A percentile compares a stretch with the other conserved stretches of the same genome.
Evolutionary conservation across 1,140 invertebrate species (phyloP).

Genomic region (Diorhabda sublineata): DNA sequence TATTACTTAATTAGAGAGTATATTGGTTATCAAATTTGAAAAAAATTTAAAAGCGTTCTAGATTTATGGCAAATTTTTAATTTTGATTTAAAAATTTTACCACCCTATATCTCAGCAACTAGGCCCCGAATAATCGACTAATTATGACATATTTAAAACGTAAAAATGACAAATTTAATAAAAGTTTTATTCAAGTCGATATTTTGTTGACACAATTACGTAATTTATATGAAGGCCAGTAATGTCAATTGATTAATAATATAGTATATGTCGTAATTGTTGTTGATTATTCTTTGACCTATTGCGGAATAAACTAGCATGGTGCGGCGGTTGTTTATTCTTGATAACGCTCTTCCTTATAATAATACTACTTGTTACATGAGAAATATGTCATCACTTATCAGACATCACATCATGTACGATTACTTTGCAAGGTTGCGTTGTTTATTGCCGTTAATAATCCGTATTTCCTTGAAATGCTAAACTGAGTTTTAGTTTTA

Average conservation of each 20-base stretch:
- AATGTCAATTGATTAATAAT: constrained; percentile 11
- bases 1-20: too few relatives aligned
- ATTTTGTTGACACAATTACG: background rate
- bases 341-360: constrained; percentile 7
- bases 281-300: constrained; percentile 12
- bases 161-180: too few relatives aligned
- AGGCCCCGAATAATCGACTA: too few relatives aligned
- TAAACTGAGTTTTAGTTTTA: background rate
- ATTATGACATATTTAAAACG: too few relatives aligned
- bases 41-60: too few relatives aligned
- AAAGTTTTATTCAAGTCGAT: too few relatives aligned
- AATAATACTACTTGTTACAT: background rate
- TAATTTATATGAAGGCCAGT: constrained; percentile 1
- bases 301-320: background rate
- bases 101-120: too few relatives aligned
- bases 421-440: background rate
- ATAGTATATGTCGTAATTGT: background rate
- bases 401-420: too few relatives aligned
- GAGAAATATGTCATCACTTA: constrained; percentile 8
- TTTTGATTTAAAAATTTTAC: too few relatives aligned
- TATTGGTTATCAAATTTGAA: too few relatives aligned
- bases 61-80: too few relatives aligned
- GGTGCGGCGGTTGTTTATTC: background rate
- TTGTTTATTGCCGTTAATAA: background rate
- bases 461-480: constrained; percentile 3